Base-by-base conservation (phyloP, 2,797 vertebrate species). In the Dallia pectoralis region DNA sequence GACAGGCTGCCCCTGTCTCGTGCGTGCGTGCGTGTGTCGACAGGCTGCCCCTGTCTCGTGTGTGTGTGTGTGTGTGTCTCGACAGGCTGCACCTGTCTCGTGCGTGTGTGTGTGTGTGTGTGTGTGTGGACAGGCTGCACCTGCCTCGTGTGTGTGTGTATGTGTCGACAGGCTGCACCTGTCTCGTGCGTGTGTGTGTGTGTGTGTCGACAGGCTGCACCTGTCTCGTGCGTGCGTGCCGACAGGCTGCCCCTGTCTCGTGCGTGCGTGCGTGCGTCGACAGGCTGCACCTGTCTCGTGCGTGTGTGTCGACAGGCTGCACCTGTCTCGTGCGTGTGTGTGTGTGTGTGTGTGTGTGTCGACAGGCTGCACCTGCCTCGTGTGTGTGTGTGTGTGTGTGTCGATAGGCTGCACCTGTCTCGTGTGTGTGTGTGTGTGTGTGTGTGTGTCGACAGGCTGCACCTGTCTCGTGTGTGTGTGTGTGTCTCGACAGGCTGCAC, bases 21-120 rank as follows among this genome's bases (percentile, higher is more conserved):
- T 51, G 3, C 19, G 3, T 51, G 3, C 19, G 3, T 51, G 3
- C 7, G n/a, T n/a, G n/a, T n/a, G n/a, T n/a, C 2, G 40, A 51
- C 18, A 51, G 49, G 18, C 2, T 56, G n/a, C 22, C 18, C 22
- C 18, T 56, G n/a, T 51, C 1, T 51, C 1, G 19, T n/a, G n/a
- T 56, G 51, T 56, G 53, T 56, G 51, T 22, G 51, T 56, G n/a
- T 56, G n/a, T n/a, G n/a, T n/a, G n/a, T n/a, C n/a, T n/a, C n/a
- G n/a, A n/a, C n/a, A n/a, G n/a, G n/a, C n/a, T n/a, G n/a, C n/a
- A n/a, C n/a, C n/a, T n/a, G n/a, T n/a, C n/a, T n/a, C n/a, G n/a
- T 56, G 51, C 14, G 6, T n/a, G n/a, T n/a, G n/a, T n/a, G n/a
- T n/a, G n/a, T n/a, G n/a, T n/a, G n/a, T n/a, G n/a, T n/a, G n/a